A percentile compares a stretch with the other conserved stretches of the same genome.
These are phyloP conservation scores for Stratiomys singularior DNA, from an alignment of 2,888 invertebrate species.

Conservation along the genomic window DNA sequence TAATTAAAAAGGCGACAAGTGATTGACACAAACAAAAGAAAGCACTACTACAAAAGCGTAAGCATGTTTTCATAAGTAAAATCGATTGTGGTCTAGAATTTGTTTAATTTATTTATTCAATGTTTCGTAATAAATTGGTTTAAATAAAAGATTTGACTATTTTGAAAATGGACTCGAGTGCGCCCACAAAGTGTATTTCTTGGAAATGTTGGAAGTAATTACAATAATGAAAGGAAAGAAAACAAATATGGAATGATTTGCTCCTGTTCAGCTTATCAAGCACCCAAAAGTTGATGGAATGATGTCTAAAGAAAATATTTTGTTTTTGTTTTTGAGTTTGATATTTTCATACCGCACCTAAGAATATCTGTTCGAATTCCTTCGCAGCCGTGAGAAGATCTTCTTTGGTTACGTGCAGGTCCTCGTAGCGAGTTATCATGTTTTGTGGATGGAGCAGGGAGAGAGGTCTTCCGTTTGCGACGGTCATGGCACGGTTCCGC, in stretches of 20 bases:
- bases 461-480: slow-evolving; percentile 52
- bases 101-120: slow-evolving; percentile 31
- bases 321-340: slow-evolving; percentile 38
- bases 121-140: not conserved
- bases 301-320: not conserved
- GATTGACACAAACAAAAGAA: not conserved
- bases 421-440: slow-evolving; percentile 57
- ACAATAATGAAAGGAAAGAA: slow-evolving; percentile 31
- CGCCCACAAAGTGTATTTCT: slow-evolving; percentile 24
- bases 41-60: slow-evolving; percentile 20
- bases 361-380: slow-evolving; percentile 61
- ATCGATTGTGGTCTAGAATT: slow-evolving; percentile 10
- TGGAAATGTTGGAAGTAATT: slow-evolving; percentile 22
- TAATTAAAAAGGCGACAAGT: slow-evolving; percentile 2
- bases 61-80: slow-evolving; percentile 11
- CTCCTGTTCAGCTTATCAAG: not conserved
- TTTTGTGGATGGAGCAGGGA: slow-evolving; percentile 44
- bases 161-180: slow-evolving; percentile 29
- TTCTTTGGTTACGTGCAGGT: slow-evolving; percentile 60
- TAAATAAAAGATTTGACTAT: slow-evolving; percentile 23
- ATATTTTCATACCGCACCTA: slow-evolving; percentile 55
- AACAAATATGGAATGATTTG: slow-evolving; percentile 22
- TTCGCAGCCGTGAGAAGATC: slow-evolving; percentile 58
- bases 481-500: slow-evolving; percentile 59
- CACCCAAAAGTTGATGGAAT: slow-evolving; percentile 6